phyloP scores from a whole-genome alignment of 1,140 invertebrate genomes.

The Bilobella aurantiaca region DNA sequence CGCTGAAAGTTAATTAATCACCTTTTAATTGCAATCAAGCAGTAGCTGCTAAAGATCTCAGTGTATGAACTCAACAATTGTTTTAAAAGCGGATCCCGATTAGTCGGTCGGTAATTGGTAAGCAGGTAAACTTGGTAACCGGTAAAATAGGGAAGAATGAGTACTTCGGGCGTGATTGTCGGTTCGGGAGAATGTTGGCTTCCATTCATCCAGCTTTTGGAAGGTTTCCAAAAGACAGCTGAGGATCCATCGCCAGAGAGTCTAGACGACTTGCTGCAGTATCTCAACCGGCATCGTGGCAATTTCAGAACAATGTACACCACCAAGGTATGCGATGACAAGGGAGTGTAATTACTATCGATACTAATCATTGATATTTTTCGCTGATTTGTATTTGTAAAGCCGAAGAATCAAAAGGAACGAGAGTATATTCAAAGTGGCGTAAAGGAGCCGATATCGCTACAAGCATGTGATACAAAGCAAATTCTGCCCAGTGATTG shows the following conservation, averaged over 20 bases:
- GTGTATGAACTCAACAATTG: too few species aligned
- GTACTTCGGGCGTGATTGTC: conserved; percentile 17
- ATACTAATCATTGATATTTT: not conserved
- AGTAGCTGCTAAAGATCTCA: too few species aligned
- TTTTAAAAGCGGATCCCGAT: too few species aligned
- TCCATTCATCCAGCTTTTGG: conserved; percentile 68
- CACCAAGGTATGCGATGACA: conserved; percentile 58
- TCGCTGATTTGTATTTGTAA: conserved; percentile 6
- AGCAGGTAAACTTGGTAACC: too few species aligned
- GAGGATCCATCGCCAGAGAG: conserved; percentile 50
- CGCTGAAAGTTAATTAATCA: too few species aligned
- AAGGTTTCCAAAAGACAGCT: conserved; percentile 60
- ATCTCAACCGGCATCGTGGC: conserved; percentile 67
- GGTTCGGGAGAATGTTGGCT: conserved; percentile 70
- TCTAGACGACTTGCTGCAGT: conserved; percentile 66
- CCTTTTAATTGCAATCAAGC: too few species aligned
- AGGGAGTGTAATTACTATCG: not conserved
- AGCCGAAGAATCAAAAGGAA: conserved; percentile 39
- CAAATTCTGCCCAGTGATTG: conserved; percentile 70
- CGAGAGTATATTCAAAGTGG: conserved; percentile 69
- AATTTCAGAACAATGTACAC: conserved; percentile 77
- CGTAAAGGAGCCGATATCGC: conserved; percentile 56
- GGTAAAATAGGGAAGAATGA: too few species aligned
- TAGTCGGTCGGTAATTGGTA: too few species aligned
- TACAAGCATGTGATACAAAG: conserved; percentile 52